These are phyloP conservation scores for Papilio elwesi DNA, from an alignment of 2,888 invertebrate species.

Conservation along the genomic window DNA sequence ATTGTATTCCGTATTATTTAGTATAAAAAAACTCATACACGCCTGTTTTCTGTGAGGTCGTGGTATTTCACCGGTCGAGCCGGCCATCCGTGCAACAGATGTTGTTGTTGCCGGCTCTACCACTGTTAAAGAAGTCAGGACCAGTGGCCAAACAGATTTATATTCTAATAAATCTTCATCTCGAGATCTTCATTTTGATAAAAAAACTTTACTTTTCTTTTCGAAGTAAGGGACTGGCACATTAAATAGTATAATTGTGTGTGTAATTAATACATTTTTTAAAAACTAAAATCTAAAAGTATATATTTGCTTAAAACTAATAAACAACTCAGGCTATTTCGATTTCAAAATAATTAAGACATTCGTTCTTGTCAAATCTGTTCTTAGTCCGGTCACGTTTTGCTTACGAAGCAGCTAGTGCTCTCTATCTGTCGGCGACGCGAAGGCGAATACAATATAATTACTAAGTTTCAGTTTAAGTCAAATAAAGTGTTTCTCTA, in stretches of 20 bases:
- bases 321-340: not conserved
- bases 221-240: no score
- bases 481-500: constrained; percentile 5
- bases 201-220: not conserved
- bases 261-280: not conserved
- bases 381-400: constrained; percentile 5
- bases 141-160: no score
- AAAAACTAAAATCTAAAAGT: no score
- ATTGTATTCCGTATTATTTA: not conserved
- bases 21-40: not conserved
- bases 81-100: no score
- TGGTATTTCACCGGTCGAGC: no score
- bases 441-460: constrained; percentile 2
- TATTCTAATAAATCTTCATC: not conserved
- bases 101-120: no score
- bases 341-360: constrained; percentile 9
- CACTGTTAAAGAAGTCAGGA: no score
- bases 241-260: no score
- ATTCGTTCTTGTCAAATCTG: not conserved
- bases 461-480: constrained; percentile 6
- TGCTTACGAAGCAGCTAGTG: not conserved
- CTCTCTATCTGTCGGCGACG: not conserved
- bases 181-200: not conserved
- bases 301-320: not conserved
- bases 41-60: no score